phyloP scores from a whole-genome alignment of 2,888 invertebrate species.

The Eupithecia pulchellata region DNA sequence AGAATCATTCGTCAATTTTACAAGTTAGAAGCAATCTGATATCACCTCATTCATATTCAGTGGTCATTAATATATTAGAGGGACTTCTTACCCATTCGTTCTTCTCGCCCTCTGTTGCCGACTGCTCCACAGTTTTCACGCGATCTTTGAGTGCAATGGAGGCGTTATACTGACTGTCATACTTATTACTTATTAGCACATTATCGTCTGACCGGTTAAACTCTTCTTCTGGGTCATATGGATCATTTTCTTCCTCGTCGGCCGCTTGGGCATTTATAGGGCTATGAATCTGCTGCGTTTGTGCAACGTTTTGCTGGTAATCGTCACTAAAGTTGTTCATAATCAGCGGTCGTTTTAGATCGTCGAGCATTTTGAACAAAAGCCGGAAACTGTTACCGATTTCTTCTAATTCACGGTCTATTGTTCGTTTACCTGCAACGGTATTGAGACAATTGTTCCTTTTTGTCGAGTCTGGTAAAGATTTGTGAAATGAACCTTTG shows the following conservation, averaged over 20 bases:
- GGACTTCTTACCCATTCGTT: slow-evolving; percentile 54
- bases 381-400: slow-evolving; percentile 59
- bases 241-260: slow-evolving; percentile 33
- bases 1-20: slow-evolving; percentile 14
- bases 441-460: slow-evolving; percentile 47
- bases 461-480: slow-evolving; percentile 61
- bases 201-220: slow-evolving; percentile 61
- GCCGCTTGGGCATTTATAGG: slow-evolving; percentile 18
- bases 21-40: not conserved
- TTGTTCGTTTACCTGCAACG: slow-evolving; percentile 38
- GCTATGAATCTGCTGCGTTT: slow-evolving; percentile 11
- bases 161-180: slow-evolving; percentile 44
- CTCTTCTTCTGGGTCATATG: slow-evolving; percentile 46
- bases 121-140: slow-evolving; percentile 7
- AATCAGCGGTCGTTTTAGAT: slow-evolving; percentile 51
- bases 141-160: slow-evolving; percentile 26
- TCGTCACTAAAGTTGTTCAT: slow-evolving; percentile 20
- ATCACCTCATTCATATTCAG: not conserved
- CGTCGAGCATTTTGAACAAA: slow-evolving; percentile 58
- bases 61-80: not conserved
- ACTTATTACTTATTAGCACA: slow-evolving; percentile 62
- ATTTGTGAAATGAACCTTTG: slow-evolving; percentile 53
- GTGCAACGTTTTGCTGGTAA: slow-evolving; percentile 16
- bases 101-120: slow-evolving; percentile 14
- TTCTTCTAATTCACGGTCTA: slow-evolving; percentile 54